Percentiles rank a stretch among this genome's conserved stretches.
These are phyloP conservation scores for Thalassoma bifasciatum DNA, from an alignment of 2,113 vertebrate genomes.

Conservation along the genomic window DNA sequence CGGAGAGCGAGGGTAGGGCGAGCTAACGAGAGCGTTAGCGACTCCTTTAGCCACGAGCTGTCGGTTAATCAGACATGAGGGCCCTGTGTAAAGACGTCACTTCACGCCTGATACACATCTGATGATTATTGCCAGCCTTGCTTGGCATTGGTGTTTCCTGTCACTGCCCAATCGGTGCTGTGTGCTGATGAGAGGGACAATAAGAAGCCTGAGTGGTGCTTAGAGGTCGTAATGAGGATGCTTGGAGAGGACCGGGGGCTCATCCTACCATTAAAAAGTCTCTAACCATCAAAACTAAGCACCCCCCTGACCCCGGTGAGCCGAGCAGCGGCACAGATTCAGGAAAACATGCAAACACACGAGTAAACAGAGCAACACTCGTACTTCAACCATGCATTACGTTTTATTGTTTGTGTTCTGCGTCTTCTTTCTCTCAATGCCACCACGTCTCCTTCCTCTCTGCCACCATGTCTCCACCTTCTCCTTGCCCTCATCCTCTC, in stretches of 20 bases:
- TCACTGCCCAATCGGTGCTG: conserved; percentile 2
- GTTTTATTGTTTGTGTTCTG: neutral
- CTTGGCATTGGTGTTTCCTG: neutral
- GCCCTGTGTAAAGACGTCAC: conserved; percentile 38
- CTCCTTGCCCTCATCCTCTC: neutral
- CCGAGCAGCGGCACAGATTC: neutral
- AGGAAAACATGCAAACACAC: conserved; percentile 14
- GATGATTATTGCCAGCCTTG: conserved; percentile 45
- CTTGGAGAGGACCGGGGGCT: conserved; percentile 40
- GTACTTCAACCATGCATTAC: neutral
- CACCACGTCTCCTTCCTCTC: no score
- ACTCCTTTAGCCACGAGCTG: conserved; percentile 68
- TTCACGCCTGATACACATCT: conserved; percentile 48
- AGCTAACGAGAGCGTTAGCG: conserved; percentile 77
- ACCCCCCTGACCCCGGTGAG: conserved; percentile 32
- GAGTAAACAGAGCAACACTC: conserved; percentile 59
- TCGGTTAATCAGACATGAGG: conserved; percentile 78
- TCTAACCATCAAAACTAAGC: conserved; percentile 53
- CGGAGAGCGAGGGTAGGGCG: conserved; percentile 2
- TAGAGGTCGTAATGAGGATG: conserved; percentile 29
- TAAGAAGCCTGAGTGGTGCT: conserved; percentile 60
- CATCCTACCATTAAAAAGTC: conserved; percentile 15
- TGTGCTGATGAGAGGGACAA: conserved; percentile 52
- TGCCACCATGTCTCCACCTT: no score
- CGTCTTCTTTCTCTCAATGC: neutral